These are phyloP conservation scores for Catocala sponsa DNA, from an alignment of 2,888 invertebrate species.

Conservation along the genomic window DNA sequence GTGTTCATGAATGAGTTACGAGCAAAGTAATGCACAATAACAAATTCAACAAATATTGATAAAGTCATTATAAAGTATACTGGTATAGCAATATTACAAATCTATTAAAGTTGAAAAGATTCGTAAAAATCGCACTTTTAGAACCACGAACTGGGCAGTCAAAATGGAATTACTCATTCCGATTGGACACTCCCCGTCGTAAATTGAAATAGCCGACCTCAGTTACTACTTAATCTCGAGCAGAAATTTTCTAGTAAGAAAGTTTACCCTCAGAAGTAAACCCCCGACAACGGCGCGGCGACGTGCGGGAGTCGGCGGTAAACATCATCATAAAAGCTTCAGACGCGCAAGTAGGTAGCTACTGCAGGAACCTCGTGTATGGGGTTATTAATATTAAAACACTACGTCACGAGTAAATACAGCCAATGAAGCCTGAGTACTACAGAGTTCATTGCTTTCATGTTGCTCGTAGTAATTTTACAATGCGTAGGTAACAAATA, in stretches of 20 bases:
- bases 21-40: too few relatives aligned
- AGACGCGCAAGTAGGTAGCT: slow-evolving; percentile 63
- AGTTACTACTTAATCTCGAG: slow-evolving; percentile 45
- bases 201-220: slow-evolving; percentile 35
- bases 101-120: too few relatives aligned
- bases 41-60: too few relatives aligned
- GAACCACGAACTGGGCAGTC: slow-evolving; percentile 15
- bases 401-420: slow-evolving; percentile 73
- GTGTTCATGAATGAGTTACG: too few relatives aligned
- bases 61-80: too few relatives aligned
- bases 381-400: slow-evolving; percentile 84
- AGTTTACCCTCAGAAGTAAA: slow-evolving; percentile 65
- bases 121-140: slow-evolving; percentile 13
- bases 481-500: slow-evolving; percentile 9
- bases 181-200: slow-evolving; percentile 28
- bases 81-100: too few relatives aligned
- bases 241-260: slow-evolving; percentile 50
- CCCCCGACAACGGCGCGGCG: slow-evolving; percentile 47
- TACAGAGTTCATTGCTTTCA: slow-evolving; percentile 62
- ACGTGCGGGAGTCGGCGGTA: slow-evolving; percentile 67
- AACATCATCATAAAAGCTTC: slow-evolving; percentile 80
- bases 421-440: slow-evolving; percentile 61
- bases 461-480: slow-evolving; percentile 40
- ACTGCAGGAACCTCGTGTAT: slow-evolving; percentile 74
- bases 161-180: slow-evolving; percentile 12